phyloP scores from a whole-genome alignment of 2,888 invertebrate genomes.

The Parapristionchus giblindavisi region DNA sequence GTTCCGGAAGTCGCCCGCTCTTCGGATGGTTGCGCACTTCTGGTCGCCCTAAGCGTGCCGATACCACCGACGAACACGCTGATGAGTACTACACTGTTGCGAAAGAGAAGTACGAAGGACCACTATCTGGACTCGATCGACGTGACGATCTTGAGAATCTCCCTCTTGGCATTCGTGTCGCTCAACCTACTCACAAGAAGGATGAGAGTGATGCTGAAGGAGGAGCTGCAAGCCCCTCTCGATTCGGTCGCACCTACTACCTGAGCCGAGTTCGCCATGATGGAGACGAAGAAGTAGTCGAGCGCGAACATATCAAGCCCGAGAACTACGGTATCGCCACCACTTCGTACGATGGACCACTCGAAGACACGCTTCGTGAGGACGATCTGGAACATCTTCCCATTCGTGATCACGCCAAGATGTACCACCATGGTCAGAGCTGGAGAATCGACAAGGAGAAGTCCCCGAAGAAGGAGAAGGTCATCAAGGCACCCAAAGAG shows the following conservation, averaged over 20 bases:
- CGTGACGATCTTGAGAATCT: conserved; percentile 26
- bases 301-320: conserved; percentile 19
- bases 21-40: conserved; percentile 30
- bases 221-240: conserved; percentile 17
- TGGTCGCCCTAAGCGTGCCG: conserved; percentile 9
- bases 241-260: conserved; percentile 18
- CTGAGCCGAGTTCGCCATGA: conserved; percentile 8
- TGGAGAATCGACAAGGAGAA: conserved; percentile 19
- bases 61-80: conserved; percentile 11
- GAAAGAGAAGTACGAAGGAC: conserved; percentile 15
- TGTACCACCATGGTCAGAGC: conserved; percentile 27
- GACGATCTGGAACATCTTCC: conserved; percentile 29
- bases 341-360: conserved; percentile 19
- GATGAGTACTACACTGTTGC: conserved; percentile 24
- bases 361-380: conserved; percentile 28
- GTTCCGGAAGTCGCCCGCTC: conserved; percentile 6
- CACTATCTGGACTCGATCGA: conserved; percentile 24
- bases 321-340: conserved; percentile 13
- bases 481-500: conserved; percentile 19
- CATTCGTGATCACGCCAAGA: conserved; percentile 13
- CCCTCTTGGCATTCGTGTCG: conserved; percentile 19
- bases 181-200: conserved; percentile 10
- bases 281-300: conserved; percentile 24
- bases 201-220: not conserved
- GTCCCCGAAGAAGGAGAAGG: conserved; percentile 20